Base-by-base conservation (phyloP, 2,113 vertebrate genomes). In the Microcebus jonahi region DNA sequence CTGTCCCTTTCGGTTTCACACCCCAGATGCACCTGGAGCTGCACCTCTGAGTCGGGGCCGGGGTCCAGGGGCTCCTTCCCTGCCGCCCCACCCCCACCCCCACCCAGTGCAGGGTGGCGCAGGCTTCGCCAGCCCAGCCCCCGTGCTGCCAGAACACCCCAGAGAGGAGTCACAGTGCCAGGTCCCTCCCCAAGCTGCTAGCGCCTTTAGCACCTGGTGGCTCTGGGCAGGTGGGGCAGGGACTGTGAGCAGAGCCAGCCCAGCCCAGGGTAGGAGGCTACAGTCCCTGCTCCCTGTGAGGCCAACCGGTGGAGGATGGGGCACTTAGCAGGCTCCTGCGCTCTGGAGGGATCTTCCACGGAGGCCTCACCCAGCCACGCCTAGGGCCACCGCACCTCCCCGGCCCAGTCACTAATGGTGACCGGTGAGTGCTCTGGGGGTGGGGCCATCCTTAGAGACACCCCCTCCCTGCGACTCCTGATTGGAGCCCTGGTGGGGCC, bases 71-170 rank as follows among this genome's bases (percentile, higher is more conserved):
- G 45, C 45, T 45, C 45, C 45, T 45, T 45, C 45, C 45, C 45
- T 45, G 45, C 45, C 45, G 8, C 45, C 45, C 45, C 45, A 45
- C 45, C 45, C 45, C 45, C 8, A 8, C 31, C n/a, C n/a, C n/a
- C n/a, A n/a, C n/a, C n/a, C n/a, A n/a, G 34, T 2, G 34, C 70
- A 42, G 13, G 17, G 39, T 34, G 55, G 8, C 6, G 27, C 27
- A 42, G 68, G 50, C n/a, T 0, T 3, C 3, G 23, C 21, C 2
- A 57, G 20, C 39, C 55, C 55, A n/a, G 2, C 21, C 11, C 29
- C 36, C 3, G 36, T 29, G 20, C 5, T 55, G 29, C 67, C 23
- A 57, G 20, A 59, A 53, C 11, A 45, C 15, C 55, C 77, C 31
- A 4, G 45, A 84, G 12, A 36, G 83, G 6, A n/a, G n/a, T 8